Base-by-base conservation (phyloP, 2,888 invertebrate genomes). In the Dendrolimus houi region DNA sequence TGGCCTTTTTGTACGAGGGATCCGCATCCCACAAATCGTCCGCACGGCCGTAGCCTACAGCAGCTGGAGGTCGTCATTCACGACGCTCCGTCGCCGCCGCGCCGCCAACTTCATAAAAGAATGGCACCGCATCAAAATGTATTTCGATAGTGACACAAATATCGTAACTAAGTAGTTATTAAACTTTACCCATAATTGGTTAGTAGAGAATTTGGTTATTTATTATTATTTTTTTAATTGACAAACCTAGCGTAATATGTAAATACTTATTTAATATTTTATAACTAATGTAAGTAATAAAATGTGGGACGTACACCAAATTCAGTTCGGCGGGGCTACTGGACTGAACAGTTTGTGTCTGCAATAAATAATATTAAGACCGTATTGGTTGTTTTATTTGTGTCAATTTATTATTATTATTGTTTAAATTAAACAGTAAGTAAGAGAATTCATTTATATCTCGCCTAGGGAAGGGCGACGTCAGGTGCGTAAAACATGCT, bases 301-400 rank as follows among this genome's bases (percentile, higher is more conserved):
- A 61, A 71, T 63, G 80, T 80, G 83, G 85, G 81, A 75, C 80
- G 79, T 78, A 79, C 85, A 79, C 83, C 79, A 47, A 76, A 75
- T 70, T 74, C 78, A 74, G 85, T 85, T 83, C 83, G 73, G 85
- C 85, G 87, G 84, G 85, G 85, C 82, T 73, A 77, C 82, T 82
- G 86, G 69, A 83, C 84, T 85, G 85, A 77, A 82, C 75, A 73
- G 75, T 85, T 84, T 83, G 86, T 87, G 86, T 87, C 86, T 88
- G 89, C 89, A 90, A 90, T 90, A 89, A 88, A 89, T 78, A 85
- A 85, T 75, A 75, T 64, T 86, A 87, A 85, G 85, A 73, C 12
- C 47, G 2, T 47, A 47, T 12, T 47, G 9, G 29, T 47, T 47
- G 47, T 47, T 47, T 47, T 47, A 47, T 47, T 47, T 47, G 29